phyloP scores from a whole-genome alignment of 30 jellyfish, hydroid and myxozoan species.

The Pelagia noctiluca region DNA sequence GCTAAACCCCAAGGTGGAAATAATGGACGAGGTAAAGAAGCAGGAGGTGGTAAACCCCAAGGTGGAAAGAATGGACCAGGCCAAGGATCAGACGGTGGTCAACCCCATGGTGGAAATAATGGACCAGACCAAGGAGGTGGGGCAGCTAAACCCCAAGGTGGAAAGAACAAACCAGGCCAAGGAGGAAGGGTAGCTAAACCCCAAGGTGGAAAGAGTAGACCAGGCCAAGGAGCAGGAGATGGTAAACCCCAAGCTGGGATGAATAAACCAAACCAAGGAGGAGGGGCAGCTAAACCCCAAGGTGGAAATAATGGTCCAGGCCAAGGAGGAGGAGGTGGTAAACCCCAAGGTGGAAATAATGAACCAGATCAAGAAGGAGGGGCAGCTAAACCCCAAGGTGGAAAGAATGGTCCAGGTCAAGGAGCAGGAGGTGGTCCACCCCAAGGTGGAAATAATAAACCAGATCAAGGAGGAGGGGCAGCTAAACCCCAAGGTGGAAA shows the following conservation, averaged over 20 bases:
- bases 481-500: not conserved
- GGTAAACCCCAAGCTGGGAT: not conserved
- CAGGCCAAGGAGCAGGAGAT: slow-evolving; percentile 24
- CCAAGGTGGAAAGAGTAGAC: slow-evolving; percentile 16
- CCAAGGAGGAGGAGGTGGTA: not conserved
- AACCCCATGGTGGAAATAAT: slow-evolving; percentile 23
- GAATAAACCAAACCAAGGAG: slow-evolving; percentile 20
- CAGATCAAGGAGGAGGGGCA: no score
- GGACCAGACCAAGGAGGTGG: slow-evolving; percentile 49
- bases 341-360: no score
- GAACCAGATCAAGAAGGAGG: no score
- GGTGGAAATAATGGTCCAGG: not conserved
- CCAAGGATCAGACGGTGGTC: slow-evolving; percentile 19
- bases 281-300: not conserved
- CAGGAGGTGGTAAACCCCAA: slow-evolving; percentile 42
- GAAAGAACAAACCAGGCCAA: slow-evolving; percentile 31
- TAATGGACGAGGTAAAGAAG: slow-evolving; percentile 48
- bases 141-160: not conserved
- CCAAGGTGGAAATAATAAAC: no score
- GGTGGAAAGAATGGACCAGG: slow-evolving; percentile 63
- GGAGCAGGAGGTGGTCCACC: no score
- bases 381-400: no score
- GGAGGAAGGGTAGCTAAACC: slow-evolving; percentile 35
- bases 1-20: slow-evolving; percentile 48
- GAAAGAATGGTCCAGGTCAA: not conserved